A percentile compares a stretch with the other conserved stretches of the same genome.
Conservation (phyloP, 2,113 vertebrate genomes). For the Seriola quinqueradiata region DNA sequence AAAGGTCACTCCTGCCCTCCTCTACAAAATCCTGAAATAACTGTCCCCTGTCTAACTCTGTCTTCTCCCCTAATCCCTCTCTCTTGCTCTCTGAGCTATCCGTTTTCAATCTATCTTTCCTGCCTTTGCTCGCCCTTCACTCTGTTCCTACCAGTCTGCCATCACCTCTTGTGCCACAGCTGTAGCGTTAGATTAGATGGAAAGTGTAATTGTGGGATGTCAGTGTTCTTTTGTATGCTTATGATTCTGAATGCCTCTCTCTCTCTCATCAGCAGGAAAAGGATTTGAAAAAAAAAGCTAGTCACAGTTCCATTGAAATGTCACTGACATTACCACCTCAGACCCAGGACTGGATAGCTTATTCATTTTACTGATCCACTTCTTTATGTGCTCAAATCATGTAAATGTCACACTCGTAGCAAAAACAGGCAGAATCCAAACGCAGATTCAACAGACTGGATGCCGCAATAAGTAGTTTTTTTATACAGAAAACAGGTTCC, state of each 20-base stretch:
- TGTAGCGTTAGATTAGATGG: background rate
- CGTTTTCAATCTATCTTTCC: background rate
- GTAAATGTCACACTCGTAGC: no score
- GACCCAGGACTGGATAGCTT: background rate
- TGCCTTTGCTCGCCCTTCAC: background rate
- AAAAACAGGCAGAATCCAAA: no score
- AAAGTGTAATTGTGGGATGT: background rate
- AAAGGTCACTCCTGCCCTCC: conserved; percentile 22
- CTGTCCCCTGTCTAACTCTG: background rate
- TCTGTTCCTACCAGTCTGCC: background rate
- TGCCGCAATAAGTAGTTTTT: no score
- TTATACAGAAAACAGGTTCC: no score
- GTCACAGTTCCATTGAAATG: background rate
- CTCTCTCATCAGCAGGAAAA: background rate
- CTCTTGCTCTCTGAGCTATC: conserved; percentile 4
- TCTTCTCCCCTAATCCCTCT: conserved; percentile 2
- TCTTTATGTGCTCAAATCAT: background rate
- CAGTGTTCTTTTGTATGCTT: background rate
- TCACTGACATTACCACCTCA: background rate
- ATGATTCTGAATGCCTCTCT: background rate
- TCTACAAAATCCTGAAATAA: conserved; percentile 37
- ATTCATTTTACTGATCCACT: background rate
- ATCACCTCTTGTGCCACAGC: background rate
- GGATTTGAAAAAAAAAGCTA: background rate
- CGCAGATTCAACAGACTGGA: no score